A percentile compares a stretch with the other conserved stretches of the same genome.
Conservation (phyloP, 30 jellyfish, hydroid and myxozoan genomes). For the Clytia hemisphaerica region DNA sequence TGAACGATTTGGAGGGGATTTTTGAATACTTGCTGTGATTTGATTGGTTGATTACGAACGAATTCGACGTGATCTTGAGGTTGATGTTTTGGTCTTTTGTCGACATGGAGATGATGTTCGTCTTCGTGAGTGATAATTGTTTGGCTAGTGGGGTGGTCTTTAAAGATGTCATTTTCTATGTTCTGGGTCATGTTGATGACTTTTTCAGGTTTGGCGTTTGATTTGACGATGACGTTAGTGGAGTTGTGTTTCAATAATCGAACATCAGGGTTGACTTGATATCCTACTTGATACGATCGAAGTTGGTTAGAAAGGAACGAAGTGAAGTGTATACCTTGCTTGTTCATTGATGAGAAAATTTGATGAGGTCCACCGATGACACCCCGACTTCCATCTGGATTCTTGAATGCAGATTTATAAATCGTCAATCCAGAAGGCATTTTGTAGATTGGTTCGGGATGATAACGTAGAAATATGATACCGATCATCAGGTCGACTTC, state of each 20-base stretch:
- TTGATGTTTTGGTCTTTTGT: too few species aligned
- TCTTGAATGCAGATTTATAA: background rate
- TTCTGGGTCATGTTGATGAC: too few species aligned
- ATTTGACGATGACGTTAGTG: background rate
- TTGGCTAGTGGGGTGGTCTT: too few species aligned
- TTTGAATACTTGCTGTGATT: too few species aligned
- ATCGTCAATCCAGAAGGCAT: background rate
- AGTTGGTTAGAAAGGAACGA: background rate
- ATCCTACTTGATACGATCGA: background rate
- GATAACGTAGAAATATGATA: background rate
- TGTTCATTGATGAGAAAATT: background rate
- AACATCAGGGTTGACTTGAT: background rate
- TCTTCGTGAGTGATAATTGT: too few species aligned
- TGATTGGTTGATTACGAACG: too few species aligned
- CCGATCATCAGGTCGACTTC: background rate
- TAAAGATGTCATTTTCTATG: too few species aligned
- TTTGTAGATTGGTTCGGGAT: background rate
- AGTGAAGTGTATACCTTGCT: background rate
- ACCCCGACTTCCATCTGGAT: constrained; percentile 8
- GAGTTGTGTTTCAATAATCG: background rate
- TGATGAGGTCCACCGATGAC: background rate
- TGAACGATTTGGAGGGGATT: too few species aligned
- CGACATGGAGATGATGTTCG: too few species aligned
- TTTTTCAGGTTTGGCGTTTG: constrained; percentile 3
- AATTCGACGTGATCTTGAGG: too few species aligned